Conservation (phyloP, 2,113 vertebrate species). For the Panthera leo region DNA sequence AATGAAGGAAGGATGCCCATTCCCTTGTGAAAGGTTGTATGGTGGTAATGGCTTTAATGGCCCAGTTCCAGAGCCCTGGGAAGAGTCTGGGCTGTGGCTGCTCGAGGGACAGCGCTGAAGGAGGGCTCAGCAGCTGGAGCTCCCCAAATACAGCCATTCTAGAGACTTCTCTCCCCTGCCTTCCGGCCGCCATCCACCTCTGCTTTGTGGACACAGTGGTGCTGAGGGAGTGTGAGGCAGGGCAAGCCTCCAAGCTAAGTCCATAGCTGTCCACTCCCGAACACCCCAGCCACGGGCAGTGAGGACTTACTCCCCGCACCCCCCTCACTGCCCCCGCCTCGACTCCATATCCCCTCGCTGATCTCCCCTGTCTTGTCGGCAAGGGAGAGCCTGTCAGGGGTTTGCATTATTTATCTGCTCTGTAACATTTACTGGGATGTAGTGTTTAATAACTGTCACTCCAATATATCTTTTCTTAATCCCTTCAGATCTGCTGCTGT, state of each 20-base stretch:
- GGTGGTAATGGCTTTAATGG: not conserved
- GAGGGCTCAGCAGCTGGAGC: not conserved
- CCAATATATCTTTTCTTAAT: slow-evolving; percentile 82
- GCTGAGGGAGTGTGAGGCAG: not conserved
- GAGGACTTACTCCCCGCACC: not conserved
- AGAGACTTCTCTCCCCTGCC: not conserved
- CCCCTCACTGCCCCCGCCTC: not conserved
- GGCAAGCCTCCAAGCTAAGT: not conserved
- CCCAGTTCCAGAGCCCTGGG: not conserved
- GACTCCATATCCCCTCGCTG: not conserved
- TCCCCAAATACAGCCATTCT: not conserved
- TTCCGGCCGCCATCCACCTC: accelerated
- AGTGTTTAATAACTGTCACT: slow-evolving; percentile 86
- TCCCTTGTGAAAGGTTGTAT: not conserved
- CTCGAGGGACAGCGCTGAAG: not conserved
- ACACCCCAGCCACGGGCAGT: not conserved
- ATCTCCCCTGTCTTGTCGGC: slow-evolving; percentile 21
- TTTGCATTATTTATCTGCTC: slow-evolving; percentile 82
- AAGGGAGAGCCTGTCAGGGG: slow-evolving; percentile 61
- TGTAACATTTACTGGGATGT: slow-evolving; percentile 83
- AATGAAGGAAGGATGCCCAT: not conserved
- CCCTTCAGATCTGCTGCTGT: slow-evolving; percentile 81
- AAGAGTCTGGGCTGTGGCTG: not conserved
- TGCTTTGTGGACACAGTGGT: not conserved
- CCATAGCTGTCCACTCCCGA: not conserved